Evolutionary conservation across 2,888 invertebrate genomes (phyloP), one percentile per base, ranked within the genome.

Genomic region (Tetranychus piercei): DNA sequence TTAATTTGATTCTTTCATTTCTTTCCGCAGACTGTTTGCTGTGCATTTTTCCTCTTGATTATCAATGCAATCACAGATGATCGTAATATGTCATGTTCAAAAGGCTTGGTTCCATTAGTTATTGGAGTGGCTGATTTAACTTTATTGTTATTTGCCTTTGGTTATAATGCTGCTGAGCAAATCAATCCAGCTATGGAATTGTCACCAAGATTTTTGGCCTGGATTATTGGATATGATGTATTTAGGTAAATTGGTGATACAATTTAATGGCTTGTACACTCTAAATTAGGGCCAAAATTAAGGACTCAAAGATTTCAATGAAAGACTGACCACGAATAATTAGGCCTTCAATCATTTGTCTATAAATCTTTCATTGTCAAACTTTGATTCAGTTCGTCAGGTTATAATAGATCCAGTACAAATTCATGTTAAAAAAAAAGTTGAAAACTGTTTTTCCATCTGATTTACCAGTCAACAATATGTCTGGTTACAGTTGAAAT

Each of bases 141-240:
- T 64, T 43, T 73, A 22, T 15, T 76, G 18, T 83, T 84, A 18
- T 81, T 84, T 78, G 80, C 84, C 23, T 84, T 84, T 78, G 85
- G 85, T 18, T 81, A 81, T 77, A 86, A 86, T 81, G 69, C 69
- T 78, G 86, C 86, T 45, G 85, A 84, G 78, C 84, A 86, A 67
- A 83, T 86, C 77, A 87, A 87, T 80, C 87, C 87, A 1, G 87
- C 87, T 23, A 80, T 87, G 76, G 87, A 87, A 80, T 80, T 87
- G n/a, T 81, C 82, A 0, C 86, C 87, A 0, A 80, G 86, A 75
- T 79, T 86, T 22, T 85, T 86, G 79, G 83, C 84, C 0, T 79
- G 82, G 18, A 79, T 84, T 2, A 83, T 83, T 20, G 85, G 85
- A 18, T 85, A 84, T 83, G 84, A 84, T 55, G 81, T 82, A 0